Percentiles rank a stretch among this genome's conserved stretches.
phyloP scores from a whole-genome alignment of 1,140 invertebrate genomes.

The Solenopsis invicta region DNA sequence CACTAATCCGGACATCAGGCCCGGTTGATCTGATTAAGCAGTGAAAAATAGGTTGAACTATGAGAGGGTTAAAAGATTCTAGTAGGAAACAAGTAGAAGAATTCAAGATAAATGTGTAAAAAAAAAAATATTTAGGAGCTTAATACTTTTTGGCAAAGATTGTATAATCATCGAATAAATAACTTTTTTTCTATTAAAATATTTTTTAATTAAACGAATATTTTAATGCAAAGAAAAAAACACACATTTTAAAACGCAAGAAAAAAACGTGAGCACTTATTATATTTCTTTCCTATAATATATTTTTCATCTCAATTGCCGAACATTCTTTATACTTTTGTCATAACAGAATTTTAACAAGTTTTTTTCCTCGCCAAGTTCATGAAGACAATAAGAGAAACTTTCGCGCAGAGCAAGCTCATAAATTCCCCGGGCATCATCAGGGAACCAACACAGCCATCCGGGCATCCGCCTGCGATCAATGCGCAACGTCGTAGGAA shows the following conservation, averaged over 20 bases:
- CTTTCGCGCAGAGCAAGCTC: slow-evolving; percentile 18
- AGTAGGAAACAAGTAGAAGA: too few relatives aligned
- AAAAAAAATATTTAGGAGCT: too few relatives aligned
- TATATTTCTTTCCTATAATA: neutral
- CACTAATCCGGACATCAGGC: too few relatives aligned
- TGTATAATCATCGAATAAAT: neutral
- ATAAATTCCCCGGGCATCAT: slow-evolving; percentile 25
- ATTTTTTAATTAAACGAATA: neutral
- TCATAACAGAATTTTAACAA: neutral
- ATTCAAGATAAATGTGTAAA: too few relatives aligned
- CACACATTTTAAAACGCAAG: neutral
- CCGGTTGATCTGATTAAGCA: too few relatives aligned
- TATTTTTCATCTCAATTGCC: neutral
- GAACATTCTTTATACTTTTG: neutral
- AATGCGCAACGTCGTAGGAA: slow-evolving; percentile 38
- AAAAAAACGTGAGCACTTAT: neutral
- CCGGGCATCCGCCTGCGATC: slow-evolving; percentile 24
- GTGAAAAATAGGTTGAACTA: too few relatives aligned
- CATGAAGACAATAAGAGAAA: neutral
- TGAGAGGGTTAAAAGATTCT: too few relatives aligned
- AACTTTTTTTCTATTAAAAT: neutral
- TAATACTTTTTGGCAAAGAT: too few relatives aligned
- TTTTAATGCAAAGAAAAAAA: neutral
- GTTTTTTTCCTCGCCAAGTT: neutral
- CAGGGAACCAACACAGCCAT: slow-evolving; percentile 26